Evolutionary conservation across 2,888 invertebrate genomes (phyloP).

Genomic region (Nemoura dubitans): DNA sequence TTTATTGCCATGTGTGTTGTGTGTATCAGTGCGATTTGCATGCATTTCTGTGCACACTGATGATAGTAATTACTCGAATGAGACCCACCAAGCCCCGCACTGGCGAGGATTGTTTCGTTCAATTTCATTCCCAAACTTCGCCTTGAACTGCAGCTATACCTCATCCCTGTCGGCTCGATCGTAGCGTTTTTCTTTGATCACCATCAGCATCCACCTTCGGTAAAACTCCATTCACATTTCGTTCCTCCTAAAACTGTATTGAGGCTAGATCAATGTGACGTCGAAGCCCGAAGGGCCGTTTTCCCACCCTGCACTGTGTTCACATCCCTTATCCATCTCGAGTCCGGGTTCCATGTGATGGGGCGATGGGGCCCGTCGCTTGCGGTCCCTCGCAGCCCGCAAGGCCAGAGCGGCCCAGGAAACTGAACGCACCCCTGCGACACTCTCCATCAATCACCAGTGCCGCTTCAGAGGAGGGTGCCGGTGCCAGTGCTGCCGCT

Average conservation of each 20-base stretch:
- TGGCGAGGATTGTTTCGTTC: not conserved
- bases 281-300: not conserved
- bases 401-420: slow-evolving; percentile 27
- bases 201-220: not conserved
- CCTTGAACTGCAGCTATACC: not conserved
- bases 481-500: not conserved
- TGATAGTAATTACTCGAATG: not conserved
- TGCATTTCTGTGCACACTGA: not conserved
- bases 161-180: not conserved
- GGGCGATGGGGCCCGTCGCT: not conserved
- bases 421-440: slow-evolving; percentile 27
- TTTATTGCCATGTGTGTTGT: not conserved
- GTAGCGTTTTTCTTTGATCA: not conserved
- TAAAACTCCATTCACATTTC: not conserved
- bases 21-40: not conserved
- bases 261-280: not conserved
- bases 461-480: slow-evolving; percentile 10
- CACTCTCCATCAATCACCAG: slow-evolving; percentile 36
- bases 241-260: not conserved
- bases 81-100: not conserved
- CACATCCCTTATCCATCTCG: slow-evolving; percentile 23
- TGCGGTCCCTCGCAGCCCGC: slow-evolving; percentile 18
- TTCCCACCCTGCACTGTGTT: not conserved
- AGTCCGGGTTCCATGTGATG: not conserved
- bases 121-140: not conserved